A percentile compares a stretch with the other conserved stretches of the same genome.
These are phyloP conservation scores for Seison nebaliae DNA, from an alignment of 1,140 invertebrate species.

Conservation along the genomic window DNA sequence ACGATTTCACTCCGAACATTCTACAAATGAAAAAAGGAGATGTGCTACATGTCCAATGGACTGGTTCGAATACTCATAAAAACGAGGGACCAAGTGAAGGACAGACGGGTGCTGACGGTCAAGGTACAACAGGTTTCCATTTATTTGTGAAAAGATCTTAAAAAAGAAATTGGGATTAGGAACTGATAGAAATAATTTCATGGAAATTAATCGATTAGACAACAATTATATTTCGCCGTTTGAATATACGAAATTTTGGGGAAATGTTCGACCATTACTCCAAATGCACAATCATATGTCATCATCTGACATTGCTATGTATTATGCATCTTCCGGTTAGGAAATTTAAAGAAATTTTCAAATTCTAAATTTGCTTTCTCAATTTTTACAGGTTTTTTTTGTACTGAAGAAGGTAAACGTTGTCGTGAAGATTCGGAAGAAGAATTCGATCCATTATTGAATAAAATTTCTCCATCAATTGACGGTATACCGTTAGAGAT, in stretches of 20 bases:
- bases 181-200: conserved; percentile 24
- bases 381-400: background rate
- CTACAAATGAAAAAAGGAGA: conserved; percentile 16
- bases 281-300: no score
- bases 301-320: no score
- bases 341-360: background rate
- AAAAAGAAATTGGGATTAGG: conserved; percentile 13
- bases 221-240: conserved; percentile 23
- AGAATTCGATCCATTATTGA: no score
- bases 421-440: conserved; percentile 19
- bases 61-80: conserved; percentile 26
- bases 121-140: conserved; percentile 19
- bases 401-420: conserved; percentile 1
- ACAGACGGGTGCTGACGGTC: conserved; percentile 22
- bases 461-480: no score
- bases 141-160: background rate
- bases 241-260: conserved; percentile 22
- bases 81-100: conserved; percentile 22
- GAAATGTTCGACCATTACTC: background rate
- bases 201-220: conserved; percentile 18
- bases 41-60: conserved; percentile 24
- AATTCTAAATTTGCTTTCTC: background rate
- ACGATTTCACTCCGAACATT: conserved; percentile 20
- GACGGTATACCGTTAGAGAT: conserved; percentile 27
- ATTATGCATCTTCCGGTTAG: no score